Evolutionary conservation across 2,888 invertebrate genomes (phyloP), one percentile per base, ranked within the genome.

Genomic region (Hypena proboscidalis): DNA sequence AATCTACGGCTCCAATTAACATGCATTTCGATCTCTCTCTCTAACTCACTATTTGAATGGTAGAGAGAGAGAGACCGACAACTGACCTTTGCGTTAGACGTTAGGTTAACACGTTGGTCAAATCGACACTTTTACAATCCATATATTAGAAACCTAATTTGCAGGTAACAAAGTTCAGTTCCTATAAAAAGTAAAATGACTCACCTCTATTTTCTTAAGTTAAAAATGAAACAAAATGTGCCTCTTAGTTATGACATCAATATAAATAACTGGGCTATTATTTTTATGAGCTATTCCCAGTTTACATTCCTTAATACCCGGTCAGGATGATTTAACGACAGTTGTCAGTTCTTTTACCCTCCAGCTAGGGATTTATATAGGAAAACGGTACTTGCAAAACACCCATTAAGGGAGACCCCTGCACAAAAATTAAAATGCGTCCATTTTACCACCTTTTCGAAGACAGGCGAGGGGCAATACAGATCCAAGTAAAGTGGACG

Each of bases 271-370:
- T 57, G 27, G 60, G 75, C 74, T 67, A 80, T 83, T 81, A 81
- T 76, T 80, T 79, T 83, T 78, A 85, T 69, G 79, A 76, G 67
- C 69, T 69, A 74, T 77, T 76, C 80, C 80, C 81, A 82, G 80
- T 87, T 86, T 83, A 83, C 85, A 84, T 74, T 78, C 71, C 68
- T 78, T 84, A 81, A 81, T 79, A 59, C 71, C 59, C 73, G 73
- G 76, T 74, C 80, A 77, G 83, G 78, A 86, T 77, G 81, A 87
- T 82, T 80, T 89, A 88, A 90, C 85, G 85, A 80, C 86, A 83
- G 85, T 88, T 87, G 80, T 80, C 85, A 83, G 81, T 83, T 85
- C 74, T 77, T 85, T 72, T 77, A 71, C 80, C 81, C 84, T 74
- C 70, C 67, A 62, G 62, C 70, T 58, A 62, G 80, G 78, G 84